Evolutionary conservation across 2,113 vertebrate species (phyloP), one percentile per base, ranked within the genome.

Genomic region (Heterotilapia buettikoferi): DNA sequence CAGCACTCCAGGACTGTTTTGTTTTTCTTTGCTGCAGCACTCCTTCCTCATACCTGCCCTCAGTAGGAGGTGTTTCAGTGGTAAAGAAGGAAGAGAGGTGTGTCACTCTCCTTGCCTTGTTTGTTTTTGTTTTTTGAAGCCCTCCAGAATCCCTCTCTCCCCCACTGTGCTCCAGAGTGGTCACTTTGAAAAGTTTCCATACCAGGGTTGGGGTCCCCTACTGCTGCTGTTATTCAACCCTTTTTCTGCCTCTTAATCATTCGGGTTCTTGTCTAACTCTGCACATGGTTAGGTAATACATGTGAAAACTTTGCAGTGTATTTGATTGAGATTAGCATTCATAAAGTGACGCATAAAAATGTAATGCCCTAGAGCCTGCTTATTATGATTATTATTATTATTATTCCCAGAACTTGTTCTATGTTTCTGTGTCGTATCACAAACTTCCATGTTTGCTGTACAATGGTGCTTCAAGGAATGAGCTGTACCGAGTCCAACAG

Each of bases 161-260:
- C 63, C 66, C 71, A 54, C 87, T 91, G 80, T 88, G 84, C 87
- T 94, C 89, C 90, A 61, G 79, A 84, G 86, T 86, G 94, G 86
- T 92, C 91, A 85, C 82, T 86, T 90, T 86, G 57, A 61, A 88
- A 86, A 89, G 84, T 91, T 90, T 90, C 87, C 66, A 53, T 89
- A 89, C 89, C 93, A 93, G 90, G 93, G 92, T 94, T 92, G 88
- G 92, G 94, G 94, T 95, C 92, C 89, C 61, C 92, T 90, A 88
- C 92, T 93, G 87, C 92, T 94, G 93, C 92, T 92, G 90, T 90
- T 88, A 6, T 84, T 89, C 90, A 82, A 88, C 91, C 83, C 84
- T 59, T 82, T 88, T 71, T 91, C 90, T 92, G 89, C 90, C 86
- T 92, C 87, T 84, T 45, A 52, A 78, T 86, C 82, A 71, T 83